These are phyloP conservation scores for Pocillopora grandis DNA, from an alignment of 92 coral and sea anemone species.

Conservation along the genomic window DNA sequence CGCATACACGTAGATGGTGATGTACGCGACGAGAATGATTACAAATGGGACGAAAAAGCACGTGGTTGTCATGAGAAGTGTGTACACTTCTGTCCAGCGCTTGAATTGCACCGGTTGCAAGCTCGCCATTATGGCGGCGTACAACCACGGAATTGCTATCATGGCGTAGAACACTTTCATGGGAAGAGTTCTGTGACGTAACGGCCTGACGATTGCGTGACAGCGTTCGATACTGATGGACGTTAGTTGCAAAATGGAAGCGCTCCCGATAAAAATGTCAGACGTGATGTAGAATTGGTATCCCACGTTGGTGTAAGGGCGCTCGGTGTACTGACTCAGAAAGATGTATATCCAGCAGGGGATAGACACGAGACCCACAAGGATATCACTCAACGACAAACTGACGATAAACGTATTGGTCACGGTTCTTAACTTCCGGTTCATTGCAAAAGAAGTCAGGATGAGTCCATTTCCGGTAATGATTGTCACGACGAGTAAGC, in stretches of 20 bases:
- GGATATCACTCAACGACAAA: constrained; percentile 72
- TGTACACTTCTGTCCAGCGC: constrained; percentile 71
- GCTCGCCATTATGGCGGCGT: constrained; percentile 69
- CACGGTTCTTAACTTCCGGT: constrained; percentile 75
- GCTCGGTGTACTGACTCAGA: constrained; percentile 44
- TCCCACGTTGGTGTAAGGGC: constrained; percentile 23
- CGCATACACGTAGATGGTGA: constrained; percentile 55
- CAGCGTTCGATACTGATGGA: constrained; percentile 89
- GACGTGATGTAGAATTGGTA: constrained; percentile 71
- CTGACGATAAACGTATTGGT: constrained; percentile 78
- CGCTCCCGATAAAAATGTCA: constrained; percentile 86
- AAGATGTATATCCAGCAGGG: constrained; percentile 81
- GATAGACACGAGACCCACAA: constrained; percentile 83
- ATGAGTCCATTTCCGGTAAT: constrained; percentile 84
- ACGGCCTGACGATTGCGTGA: constrained; percentile 83
- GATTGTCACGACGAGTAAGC: constrained; percentile 46
- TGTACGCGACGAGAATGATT: constrained; percentile 69
- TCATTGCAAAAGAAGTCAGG: constrained; percentile 68
- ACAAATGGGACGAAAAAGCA: constrained; percentile 74
- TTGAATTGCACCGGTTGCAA: constrained; percentile 75
- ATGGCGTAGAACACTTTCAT: constrained; percentile 60
- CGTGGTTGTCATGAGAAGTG: constrained; percentile 66
- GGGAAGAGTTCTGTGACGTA: constrained; percentile 75
- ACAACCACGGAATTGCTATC: constrained; percentile 74
- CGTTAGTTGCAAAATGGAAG: constrained; percentile 83